Evolutionary conservation across 2,113 vertebrate genomes (phyloP), one percentile per base, ranked within the genome.

Genomic region (Machaerirhynchus nigripectus): DNA sequence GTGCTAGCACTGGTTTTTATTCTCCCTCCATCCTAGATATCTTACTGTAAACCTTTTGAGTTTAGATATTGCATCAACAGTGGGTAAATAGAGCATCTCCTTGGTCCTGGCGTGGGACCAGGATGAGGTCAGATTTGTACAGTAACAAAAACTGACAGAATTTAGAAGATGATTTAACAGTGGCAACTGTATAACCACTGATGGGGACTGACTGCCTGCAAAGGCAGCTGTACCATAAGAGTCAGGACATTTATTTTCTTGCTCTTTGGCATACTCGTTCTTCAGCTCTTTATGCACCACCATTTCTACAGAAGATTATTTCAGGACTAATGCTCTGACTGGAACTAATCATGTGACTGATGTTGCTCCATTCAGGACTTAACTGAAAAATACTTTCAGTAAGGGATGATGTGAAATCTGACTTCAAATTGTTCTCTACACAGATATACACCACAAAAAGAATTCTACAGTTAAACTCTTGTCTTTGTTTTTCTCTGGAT

Each of bases 131-230:
- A 96, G 35, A 63, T 83, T 80, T 81, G 57, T 83, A 89, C 80
- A 80, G 85, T 87, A 97, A 94, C 83, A 96, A 95, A 96, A 97
- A 60, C 59, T 65, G 77, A 49, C 84, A 81, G 94, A 90, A 84
- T 96, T 94, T 95, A 97, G 92, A 93, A 96, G 95, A 90, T 77
- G 24, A 74, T 97, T 96, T 76, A 85, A 89, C 80, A 93, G 96
- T 92, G 91, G 80, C 82, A 78, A 80, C 59, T 81, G 30, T 87
- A 87, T 87, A 90, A 49, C 22, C 18, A 12, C 86, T 79, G 81
- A 39, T 42, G 28, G 15, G 31, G 64, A 13, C 37, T 77, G 59
- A 49, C 33, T 93, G 84, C 84, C 23, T 0, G 11, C 79, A 84
- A 79, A 70, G 50, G 60, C 84, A 87, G 87, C 75, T 92, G 87